Evolutionary conservation across 2,888 invertebrate genomes (phyloP).

Genomic region (Oxytorus armatus): DNA sequence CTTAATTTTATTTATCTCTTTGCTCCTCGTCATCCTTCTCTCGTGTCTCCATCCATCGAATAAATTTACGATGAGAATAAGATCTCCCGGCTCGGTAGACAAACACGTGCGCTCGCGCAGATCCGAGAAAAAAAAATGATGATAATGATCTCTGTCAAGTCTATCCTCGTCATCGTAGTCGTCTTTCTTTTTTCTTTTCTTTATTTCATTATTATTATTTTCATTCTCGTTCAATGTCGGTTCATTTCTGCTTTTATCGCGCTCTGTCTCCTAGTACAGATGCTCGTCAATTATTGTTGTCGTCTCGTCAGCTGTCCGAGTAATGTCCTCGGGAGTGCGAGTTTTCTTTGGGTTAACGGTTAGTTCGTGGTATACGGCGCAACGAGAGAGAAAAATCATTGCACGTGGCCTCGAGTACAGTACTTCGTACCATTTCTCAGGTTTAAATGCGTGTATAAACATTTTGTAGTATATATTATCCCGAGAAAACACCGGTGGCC

Average conservation of each 20-base stretch:
- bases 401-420: conserved; percentile 34
- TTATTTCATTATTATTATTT: not conserved
- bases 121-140: conserved; percentile 11
- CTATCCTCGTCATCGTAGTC: conserved; percentile 31
- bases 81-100: conserved; percentile 3
- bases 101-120: not conserved
- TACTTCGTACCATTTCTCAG: conserved; percentile 22
- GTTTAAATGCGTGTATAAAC: conserved; percentile 45
- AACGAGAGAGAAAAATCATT: conserved; percentile 37
- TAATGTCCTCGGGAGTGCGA: conserved; percentile 21
- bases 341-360: conserved; percentile 49
- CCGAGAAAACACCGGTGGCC: not conserved
- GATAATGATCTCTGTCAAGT: conserved; percentile 49
- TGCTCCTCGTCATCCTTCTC: conserved; percentile 17
- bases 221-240: not conserved
- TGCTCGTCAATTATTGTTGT: conserved; percentile 17
- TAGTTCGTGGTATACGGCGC: conserved; percentile 15
- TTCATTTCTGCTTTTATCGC: conserved; percentile 6
- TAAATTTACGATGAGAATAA: conserved; percentile 51
- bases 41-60: conserved; percentile 30
- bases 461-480: conserved; percentile 4
- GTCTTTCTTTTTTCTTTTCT: conserved; percentile 2
- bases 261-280: conserved; percentile 17
- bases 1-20: conserved; percentile 24
- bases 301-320: conserved; percentile 47